Base-by-base conservation (phyloP, 2,113 vertebrate species). In the Shinisaurus crocodilurus region DNA sequence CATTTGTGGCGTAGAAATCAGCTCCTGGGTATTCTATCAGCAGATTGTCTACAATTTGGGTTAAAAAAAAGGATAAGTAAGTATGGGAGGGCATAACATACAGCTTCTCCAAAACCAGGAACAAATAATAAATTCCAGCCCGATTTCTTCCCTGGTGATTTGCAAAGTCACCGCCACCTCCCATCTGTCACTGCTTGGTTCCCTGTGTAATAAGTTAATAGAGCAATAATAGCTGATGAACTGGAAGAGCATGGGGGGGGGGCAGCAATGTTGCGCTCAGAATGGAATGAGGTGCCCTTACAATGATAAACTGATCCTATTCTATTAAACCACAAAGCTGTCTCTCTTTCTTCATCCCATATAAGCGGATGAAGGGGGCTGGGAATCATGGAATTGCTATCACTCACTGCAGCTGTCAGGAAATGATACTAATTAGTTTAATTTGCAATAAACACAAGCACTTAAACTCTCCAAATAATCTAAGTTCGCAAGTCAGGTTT, bases 381-480 rank as follows among this genome's bases (percentile, higher is more conserved):
- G 63, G 76, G 96, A 94, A 93, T 95, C 86, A 5, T 95, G 95
- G 96, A 97, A 97, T 96, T 97, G 96, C 95, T 96, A 96, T 96
- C 93, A 95, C 93, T 97, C 93, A 89, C 96, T 97, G 97, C 97
- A 97, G 97, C 97, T 97, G 97, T 96, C 97, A 97, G 97, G 97
- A 97, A 97, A 97, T 95, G 90, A 97, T 97, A 97, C 96, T 97
- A 97, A 97, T 98, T 97, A 97, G 96, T 97, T 97, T 97, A 97
- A 97, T 98, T 97, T 97, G 97, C 97, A 98, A 97, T 98, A 97
- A 82, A 97, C 96, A 97, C 96, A 97, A 97, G 95, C 97, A 97
- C 96, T 97, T 97, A 85, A 83, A 97, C 97, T 97, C 96, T 97
- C 96, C 96, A 97, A 97, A 97, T 97, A 97, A 97, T 97, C 96